These are phyloP conservation scores for Phaethornis superciliosus DNA, from an alignment of 2,113 vertebrate species.

Conservation along the genomic window DNA sequence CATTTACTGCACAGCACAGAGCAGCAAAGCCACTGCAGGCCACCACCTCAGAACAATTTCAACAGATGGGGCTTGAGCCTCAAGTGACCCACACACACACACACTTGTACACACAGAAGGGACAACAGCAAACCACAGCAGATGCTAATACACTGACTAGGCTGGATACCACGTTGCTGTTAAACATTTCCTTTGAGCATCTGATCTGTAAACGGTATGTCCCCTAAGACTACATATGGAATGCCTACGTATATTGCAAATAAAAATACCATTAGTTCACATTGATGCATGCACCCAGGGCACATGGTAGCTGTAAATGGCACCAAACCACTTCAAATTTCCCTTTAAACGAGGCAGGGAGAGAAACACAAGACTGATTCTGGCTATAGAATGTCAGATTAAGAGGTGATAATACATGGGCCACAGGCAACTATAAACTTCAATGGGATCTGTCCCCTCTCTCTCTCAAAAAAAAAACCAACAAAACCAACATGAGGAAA, in stretches of 20 bases:
- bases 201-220: neutral
- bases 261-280: neutral
- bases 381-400: neutral
- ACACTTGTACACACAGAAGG: neutral
- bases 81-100: neutral
- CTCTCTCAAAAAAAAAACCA: neutral
- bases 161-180: neutral
- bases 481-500: neutral
- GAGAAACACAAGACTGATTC: neutral
- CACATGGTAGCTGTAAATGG: neutral
- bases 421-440: neutral
- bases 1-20: neutral
- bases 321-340: neutral
- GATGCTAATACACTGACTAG: accelerated
- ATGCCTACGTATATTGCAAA: neutral
- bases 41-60: neutral
- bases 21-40: neutral
- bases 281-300: neutral
- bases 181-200: neutral
- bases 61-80: neutral
- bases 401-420: neutral
- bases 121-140: neutral
- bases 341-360: neutral
- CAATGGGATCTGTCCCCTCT: neutral
- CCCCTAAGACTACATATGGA: neutral